Base-by-base conservation (phyloP, 2,113 vertebrate species). In the Tragulus kanchil region DNA sequence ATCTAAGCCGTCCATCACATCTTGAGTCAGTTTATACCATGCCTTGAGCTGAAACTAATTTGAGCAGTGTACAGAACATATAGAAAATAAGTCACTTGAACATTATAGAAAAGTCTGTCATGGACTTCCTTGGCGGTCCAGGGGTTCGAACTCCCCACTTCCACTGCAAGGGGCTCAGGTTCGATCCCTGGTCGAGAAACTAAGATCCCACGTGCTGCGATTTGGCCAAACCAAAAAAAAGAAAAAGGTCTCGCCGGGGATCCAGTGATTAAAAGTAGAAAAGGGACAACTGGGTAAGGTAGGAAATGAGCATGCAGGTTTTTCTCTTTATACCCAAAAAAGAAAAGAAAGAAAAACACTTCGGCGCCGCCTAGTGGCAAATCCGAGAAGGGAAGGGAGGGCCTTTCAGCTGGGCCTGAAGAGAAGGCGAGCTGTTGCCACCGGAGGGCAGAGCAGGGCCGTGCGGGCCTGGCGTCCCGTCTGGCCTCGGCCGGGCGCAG, bases 1-100 rank as follows among this genome's bases (percentile, higher is more conserved):
- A 59, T 16, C 73, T 9, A 17, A n/a, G 52, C 62, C 3, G 0
- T 0, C 13, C 5, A 0, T 31, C 16, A 61, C 31, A 17, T 14
- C 65, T 71, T 2, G 42, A 14, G 6, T 4, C 31, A 6, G 8
- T 15, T 16, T 61, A 12, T 31, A 9, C 56, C 45, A 5, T 58
- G 19, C 48, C 36, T 62, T 45, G 65, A 65, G 26, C 52, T 2
- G 36, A 54, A 31, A 85, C 85, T 36, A 48, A 28, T 21, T 6
- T 6, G 14, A 67, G 56, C 26, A 1, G 3, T 69, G 42, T 17
- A 4, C 6, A 7, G 71, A 26, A 42, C 48, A 17, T 2, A 1
- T 10, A 1, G 11, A 78, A 31, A 25, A 16, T 28, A 4, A 45
- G 56, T 14, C 4, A 15, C 7, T 0, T 3, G 14, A 50, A 21